phyloP scores from a whole-genome alignment of 92 coral and sea anemone genomes.

The Porites divaricata region DNA sequence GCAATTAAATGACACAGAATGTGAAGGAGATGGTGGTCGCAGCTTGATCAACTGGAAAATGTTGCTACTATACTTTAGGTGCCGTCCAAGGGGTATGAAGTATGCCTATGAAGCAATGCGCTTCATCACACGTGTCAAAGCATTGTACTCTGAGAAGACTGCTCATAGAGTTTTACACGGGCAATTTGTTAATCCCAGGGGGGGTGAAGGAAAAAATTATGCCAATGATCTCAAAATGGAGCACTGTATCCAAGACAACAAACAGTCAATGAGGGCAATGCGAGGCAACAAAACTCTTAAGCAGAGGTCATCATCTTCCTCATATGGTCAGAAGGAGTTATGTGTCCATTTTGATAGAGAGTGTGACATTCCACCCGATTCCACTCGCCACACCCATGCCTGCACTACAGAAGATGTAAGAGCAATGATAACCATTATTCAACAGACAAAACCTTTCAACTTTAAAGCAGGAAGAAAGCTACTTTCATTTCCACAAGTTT shows the following conservation, averaged over 20 bases:
- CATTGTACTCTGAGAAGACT: too few relatives aligned
- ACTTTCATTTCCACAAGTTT: background rate
- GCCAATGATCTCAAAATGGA: slow-evolving; percentile 69
- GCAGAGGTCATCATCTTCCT: slow-evolving; percentile 56
- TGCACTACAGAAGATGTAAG: slow-evolving; percentile 62
- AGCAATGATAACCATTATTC: slow-evolving; percentile 1
- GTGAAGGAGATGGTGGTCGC: slow-evolving; percentile 46
- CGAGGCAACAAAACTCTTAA: slow-evolving; percentile 53
- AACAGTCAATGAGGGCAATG: slow-evolving; percentile 45
- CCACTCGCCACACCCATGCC: slow-evolving; percentile 39
- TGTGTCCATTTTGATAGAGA: slow-evolving; percentile 21
- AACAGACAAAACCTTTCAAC: background rate
- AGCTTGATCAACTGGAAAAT: slow-evolving; percentile 48
- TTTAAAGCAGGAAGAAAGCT: slow-evolving; percentile 19
- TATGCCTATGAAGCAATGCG: slow-evolving; percentile 73
- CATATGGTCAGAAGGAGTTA: slow-evolving; percentile 47
- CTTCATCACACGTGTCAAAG: slow-evolving; percentile 9
- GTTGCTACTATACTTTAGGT: slow-evolving; percentile 42
- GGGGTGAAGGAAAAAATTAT: slow-evolving; percentile 54
- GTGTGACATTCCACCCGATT: slow-evolving; percentile 37
- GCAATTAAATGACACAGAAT: slow-evolving; percentile 52
- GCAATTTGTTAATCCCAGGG: slow-evolving; percentile 66
- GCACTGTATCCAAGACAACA: slow-evolving; percentile 50
- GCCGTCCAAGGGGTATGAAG: slow-evolving; percentile 36
- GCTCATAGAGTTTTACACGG: slow-evolving; percentile 47